phyloP scores from a whole-genome alignment of 2,797 vertebrate genomes.

The Trachops cirrhosus region DNA sequence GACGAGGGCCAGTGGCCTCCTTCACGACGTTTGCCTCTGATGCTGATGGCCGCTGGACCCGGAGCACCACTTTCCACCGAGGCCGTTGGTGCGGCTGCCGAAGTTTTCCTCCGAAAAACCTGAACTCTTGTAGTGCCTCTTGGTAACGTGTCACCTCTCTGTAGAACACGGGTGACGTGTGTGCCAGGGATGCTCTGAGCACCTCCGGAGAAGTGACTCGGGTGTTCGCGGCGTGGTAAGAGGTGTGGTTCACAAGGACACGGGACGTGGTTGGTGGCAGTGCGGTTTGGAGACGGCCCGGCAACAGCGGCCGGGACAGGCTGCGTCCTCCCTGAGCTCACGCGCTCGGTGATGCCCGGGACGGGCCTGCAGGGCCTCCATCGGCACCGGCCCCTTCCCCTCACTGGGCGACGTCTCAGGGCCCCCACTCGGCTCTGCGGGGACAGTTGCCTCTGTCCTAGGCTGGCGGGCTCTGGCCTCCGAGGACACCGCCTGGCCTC shows the following conservation, averaged over 20 bases:
- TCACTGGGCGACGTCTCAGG: neutral
- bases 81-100: fast-evolving
- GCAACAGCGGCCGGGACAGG: fast-evolving
- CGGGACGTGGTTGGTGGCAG: no score
- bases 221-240: fast-evolving
- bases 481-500: neutral
- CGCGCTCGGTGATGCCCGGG: neutral
- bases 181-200: neutral
- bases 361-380: neutral
- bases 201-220: fast-evolving
- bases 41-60: fast-evolving
- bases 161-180: fast-evolving
- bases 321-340: neutral
- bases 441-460: neutral
- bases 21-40: no score
- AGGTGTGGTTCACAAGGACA: neutral
- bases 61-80: fast-evolving
- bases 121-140: neutral
- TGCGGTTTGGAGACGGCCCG: neutral
- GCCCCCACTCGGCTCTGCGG: neutral
- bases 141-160: neutral
- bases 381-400: neutral
- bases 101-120: neutral
- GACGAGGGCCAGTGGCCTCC: neutral
- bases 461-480: neutral